Evolutionary conservation across 2,113 vertebrate genomes (phyloP).

Genomic region (Cromileptes altivelis): DNA sequence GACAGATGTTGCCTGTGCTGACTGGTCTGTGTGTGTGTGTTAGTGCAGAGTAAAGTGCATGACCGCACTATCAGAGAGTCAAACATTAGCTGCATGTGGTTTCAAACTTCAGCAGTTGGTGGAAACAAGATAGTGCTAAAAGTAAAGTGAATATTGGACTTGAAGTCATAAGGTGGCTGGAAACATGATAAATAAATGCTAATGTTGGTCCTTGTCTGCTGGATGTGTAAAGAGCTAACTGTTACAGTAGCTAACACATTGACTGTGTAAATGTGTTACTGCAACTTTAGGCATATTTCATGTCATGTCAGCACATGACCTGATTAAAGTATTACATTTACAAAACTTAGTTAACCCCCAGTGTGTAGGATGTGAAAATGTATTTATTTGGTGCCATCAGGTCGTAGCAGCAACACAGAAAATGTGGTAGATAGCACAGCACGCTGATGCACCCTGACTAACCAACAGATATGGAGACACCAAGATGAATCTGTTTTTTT

Average conservation of each 20-base stretch:
- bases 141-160: too few relatives aligned
- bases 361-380: neutral
- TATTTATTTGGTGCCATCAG: neutral
- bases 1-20: neutral
- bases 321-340: too few relatives aligned
- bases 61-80: neutral
- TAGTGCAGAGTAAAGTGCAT: neutral
- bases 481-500: neutral
- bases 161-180: too few relatives aligned
- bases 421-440: neutral
- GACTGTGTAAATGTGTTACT: too few relatives aligned
- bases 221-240: too few relatives aligned
- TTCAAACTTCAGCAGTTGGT: neutral
- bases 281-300: too few relatives aligned
- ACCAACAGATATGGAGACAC: neutral
- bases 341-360: neutral
- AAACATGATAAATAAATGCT: too few relatives aligned
- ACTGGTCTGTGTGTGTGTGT: neutral
- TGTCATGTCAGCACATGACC: too few relatives aligned
- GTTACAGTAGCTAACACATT: too few relatives aligned
- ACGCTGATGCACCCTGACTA: neutral
- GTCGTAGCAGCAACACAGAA: neutral
- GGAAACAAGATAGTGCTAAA: too few relatives aligned
- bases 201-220: too few relatives aligned
- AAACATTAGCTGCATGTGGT: neutral